Base-by-base conservation (phyloP, 2,797 vertebrate genomes). In the Tachyglossus aculeatus region DNA sequence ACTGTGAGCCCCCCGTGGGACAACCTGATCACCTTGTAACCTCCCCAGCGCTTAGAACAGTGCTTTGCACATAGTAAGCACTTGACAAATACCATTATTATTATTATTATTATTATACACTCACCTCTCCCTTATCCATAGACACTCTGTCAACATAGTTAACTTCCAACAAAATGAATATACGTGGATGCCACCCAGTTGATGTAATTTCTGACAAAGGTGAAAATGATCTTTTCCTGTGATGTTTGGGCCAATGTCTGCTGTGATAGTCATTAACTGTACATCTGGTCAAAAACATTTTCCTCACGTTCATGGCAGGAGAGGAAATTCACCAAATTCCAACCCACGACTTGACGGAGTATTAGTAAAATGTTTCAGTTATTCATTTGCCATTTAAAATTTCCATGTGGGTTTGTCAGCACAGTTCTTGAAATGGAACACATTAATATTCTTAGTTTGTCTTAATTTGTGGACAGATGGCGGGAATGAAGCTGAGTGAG, bases 371-470 rank as follows among this genome's bases (percentile, higher is more conserved):
- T 52, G 33, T 80, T 84, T 88, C 71, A 34, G 71, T 77, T 88
- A 81, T 78, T 80, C 69, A 73, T 58, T 58, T 13, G 50, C 48
- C 77, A 78, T 90, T 90, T 89, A 63, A 84, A 85, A 88, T 19
- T 62, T 85, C 88, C 70, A 27, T 62, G 51, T 48, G 81, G 86
- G 57, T 75, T 90, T 92, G 86, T 88, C 87, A 65, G 59, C 84
- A 86, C 86, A 88, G 88, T 85, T 90, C 89, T 90, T 86, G 87
- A 90, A 94, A 89, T 88, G 81, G 86, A 91, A 91, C 88, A 89
- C 92, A 90, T 90, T 93, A 92, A 94, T 92, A 90, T 59, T 74
- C 76, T 91, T 91, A 90, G 89, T 94, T 91, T 93, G 84, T 92
- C 89, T 93, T 93, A 94, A 94, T 94, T 91, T 93, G 76, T 69